A percentile compares a stretch with the other conserved stretches of the same genome.
Conservation (phyloP, 2,888 invertebrate species). For the Spilosoma lubricipeda region DNA sequence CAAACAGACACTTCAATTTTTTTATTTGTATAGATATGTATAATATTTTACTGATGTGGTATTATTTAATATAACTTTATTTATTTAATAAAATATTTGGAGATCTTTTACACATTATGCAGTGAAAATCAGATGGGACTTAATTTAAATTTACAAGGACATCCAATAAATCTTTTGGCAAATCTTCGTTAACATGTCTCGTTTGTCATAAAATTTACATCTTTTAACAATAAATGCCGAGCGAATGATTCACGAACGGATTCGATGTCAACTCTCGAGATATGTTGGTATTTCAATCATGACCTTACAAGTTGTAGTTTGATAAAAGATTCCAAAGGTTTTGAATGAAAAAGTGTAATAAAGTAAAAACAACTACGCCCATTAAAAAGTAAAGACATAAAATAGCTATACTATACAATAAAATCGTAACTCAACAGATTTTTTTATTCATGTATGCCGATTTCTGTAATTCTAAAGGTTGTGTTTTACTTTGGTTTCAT, state of each 20-base stretch:
- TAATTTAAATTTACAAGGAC: conserved; percentile 37
- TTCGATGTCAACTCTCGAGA: conserved; percentile 34
- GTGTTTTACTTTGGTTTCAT: not conserved
- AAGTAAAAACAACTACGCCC: not conserved
- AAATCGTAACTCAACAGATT: not conserved
- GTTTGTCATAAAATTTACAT: conserved; percentile 50
- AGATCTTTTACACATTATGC: not conserved
- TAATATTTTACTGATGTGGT: too few species aligned
- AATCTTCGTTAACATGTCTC: conserved; percentile 28
- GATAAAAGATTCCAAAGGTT: not conserved
- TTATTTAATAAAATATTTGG: not conserved
- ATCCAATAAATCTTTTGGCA: conserved; percentile 44
- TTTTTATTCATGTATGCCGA: not conserved
- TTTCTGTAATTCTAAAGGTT: not conserved
- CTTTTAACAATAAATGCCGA: conserved; percentile 49
- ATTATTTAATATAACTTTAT: not conserved
- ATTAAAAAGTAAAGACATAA: not conserved
- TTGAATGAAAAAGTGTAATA: not conserved
- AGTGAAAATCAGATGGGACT: not conserved
- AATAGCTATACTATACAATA: too few species aligned
- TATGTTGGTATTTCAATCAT: conserved; percentile 46
- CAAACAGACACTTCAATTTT: too few species aligned
- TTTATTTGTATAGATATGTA: too few species aligned
- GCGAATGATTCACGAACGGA: conserved; percentile 47
- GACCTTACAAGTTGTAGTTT: conserved; percentile 23